Conservation (phyloP, 2,113 vertebrate genomes). For the Gavia stellata region DNA sequence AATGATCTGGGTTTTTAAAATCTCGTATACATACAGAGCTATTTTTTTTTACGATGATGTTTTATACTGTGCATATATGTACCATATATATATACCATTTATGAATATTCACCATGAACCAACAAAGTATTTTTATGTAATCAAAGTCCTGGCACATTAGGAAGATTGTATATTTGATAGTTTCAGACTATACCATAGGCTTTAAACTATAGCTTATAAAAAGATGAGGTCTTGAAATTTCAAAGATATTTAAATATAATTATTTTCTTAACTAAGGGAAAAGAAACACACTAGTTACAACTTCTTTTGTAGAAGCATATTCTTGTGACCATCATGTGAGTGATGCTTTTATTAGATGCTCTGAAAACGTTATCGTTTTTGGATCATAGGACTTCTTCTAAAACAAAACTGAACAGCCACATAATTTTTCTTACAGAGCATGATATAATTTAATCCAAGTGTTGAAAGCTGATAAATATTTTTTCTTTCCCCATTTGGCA, state of each 20-base stretch:
- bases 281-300: not conserved
- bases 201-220: not conserved
- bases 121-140: constrained; percentile 1
- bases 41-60: not conserved
- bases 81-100: not conserved
- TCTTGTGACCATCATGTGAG: not conserved
- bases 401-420: not conserved
- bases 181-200: not conserved
- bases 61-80: not conserved
- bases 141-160: not conserved
- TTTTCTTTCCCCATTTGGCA: not conserved
- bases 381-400: not conserved
- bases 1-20: not conserved
- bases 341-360: not conserved
- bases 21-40: not conserved
- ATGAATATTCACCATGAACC: not conserved
- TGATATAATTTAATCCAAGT: not conserved
- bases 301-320: not conserved
- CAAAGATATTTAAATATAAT: constrained; percentile 20
- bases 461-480: not conserved
- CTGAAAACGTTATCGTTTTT: not conserved
- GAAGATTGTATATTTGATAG: not conserved
- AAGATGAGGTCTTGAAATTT: not conserved
- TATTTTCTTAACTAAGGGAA: not conserved
- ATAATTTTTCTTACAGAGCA: not conserved